phyloP scores from a whole-genome alignment of 2,113 vertebrate genomes.

The Xiphorhynchus elegans region DNA sequence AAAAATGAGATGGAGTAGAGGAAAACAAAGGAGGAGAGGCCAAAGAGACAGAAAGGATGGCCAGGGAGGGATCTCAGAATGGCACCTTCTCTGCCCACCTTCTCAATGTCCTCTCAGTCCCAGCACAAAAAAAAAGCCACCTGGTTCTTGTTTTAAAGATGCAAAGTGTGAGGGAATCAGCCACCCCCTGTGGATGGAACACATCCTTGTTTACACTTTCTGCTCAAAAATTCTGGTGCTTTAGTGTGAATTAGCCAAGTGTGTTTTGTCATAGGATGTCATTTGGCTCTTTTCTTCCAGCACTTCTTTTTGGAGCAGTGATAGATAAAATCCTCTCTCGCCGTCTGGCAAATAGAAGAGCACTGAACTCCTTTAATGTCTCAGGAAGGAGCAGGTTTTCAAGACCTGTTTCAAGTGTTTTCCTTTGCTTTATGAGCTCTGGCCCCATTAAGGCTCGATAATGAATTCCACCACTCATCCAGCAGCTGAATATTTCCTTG shows the following conservation, averaged over 20 bases:
- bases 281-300: neutral
- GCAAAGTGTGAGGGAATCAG: neutral
- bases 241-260: neutral
- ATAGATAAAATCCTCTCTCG: neutral
- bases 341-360: neutral
- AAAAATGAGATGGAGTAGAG: neutral
- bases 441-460: neutral
- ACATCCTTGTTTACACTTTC: neutral
- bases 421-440: neutral
- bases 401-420: neutral
- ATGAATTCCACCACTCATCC: neutral
- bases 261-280: neutral
- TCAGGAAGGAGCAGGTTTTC: neutral
- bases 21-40: neutral
- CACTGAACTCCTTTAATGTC: neutral
- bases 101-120: neutral
- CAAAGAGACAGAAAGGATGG: neutral
- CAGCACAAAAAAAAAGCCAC: neutral
- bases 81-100: neutral
- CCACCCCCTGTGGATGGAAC: neutral
- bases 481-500: neutral
- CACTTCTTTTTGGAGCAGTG: neutral
- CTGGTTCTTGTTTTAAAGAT: neutral
- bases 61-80: neutral
- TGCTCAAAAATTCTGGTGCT: neutral